Base-by-base conservation (phyloP, 2,888 invertebrate genomes). In the Eupithecia insigniata region DNA sequence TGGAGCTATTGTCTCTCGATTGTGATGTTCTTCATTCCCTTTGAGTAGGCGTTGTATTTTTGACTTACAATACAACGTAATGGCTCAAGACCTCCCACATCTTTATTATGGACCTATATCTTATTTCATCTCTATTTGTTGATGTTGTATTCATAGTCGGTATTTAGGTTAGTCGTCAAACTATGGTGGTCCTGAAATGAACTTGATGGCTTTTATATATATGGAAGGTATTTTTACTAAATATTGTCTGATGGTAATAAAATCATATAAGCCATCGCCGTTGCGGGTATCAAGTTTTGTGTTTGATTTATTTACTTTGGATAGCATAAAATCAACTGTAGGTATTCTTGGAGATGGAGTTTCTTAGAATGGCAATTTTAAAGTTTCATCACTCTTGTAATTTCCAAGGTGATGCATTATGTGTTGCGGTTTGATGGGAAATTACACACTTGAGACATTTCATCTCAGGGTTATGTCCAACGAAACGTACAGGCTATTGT, bases 1-100 rank as follows among this genome's bases (percentile, higher is more conserved):
- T 80, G 75, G 72, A 39, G 76, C 79, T 73, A 80, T 82, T 82
- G 80, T 81, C 76, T 79, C 73, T 69, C 72, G 75, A 78, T 78
- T 76, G 79, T 76, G 71, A 76, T 77, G 77, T 76, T 76, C 75
- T 71, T 70, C 71, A 51, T 71, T 75, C 73, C 74, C 74, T 77
- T 75, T 78, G 71, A 75, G 78, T 78, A 76, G 78, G 80, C 78
- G 80, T 78, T 58, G 69, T 78, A 77, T 75, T 79, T 78, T 79
- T 71, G 74, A 75, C 70, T 71, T 69, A 79, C 78, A 79, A 79
- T 79, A 70, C 78, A 66, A 72, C 68, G 71, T 73, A 51, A 64
- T 71, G 68, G 75, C 68, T 75, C 66, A 67, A 73, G 70, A 78
- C 78, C 79, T 77, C 78, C 78, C 75, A 76, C 74, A 70, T 76